A percentile compares a stretch with the other conserved stretches of the same genome.
Conservation (phyloP, 30 jellyfish, hydroid and myxozoan genomes). For the Calvadosia cruxmelitensis region DNA sequence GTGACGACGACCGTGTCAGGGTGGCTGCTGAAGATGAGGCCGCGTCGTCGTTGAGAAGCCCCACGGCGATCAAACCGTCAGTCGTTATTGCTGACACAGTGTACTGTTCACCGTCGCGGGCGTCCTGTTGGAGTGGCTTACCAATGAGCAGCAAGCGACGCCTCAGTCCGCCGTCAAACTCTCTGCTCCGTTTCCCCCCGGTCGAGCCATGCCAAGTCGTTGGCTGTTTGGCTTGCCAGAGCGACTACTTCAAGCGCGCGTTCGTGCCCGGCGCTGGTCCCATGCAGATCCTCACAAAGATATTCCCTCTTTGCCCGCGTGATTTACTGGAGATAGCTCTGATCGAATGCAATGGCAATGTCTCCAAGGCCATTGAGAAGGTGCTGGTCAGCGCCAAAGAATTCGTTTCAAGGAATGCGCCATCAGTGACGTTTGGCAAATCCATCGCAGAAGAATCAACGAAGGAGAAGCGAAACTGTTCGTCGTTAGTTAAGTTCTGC, state of each 20-base stretch:
- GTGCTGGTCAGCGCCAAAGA: conserved; percentile 8
- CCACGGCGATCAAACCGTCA: too few relatives aligned
- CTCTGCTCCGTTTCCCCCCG: background rate
- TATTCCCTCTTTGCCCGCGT: conserved; percentile 36
- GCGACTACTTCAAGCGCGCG: background rate
- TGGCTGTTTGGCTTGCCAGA: background rate
- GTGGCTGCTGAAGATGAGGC: background rate
- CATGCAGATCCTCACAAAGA: conserved; percentile 24
- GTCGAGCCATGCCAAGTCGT: background rate
- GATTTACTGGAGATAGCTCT: conserved; percentile 45
- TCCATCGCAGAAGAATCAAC: background rate
- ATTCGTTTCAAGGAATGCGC: background rate
- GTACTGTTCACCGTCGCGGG: too few relatives aligned
- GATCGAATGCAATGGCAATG: conserved; percentile 41
- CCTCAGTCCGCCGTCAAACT: background rate
- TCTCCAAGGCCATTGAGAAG: conserved; percentile 40
- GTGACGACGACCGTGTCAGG: background rate
- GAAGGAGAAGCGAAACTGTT: background rate
- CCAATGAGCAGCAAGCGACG: background rate
- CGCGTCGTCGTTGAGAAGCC: background rate
- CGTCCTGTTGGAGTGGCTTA: too few relatives aligned
- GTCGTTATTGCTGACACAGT: too few relatives aligned
- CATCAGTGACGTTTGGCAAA: background rate
- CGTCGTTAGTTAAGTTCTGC: conserved; percentile 43
- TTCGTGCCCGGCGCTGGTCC: conserved; percentile 2